These are phyloP conservation scores for Drosophila tanythrix DNA, from an alignment of 2,888 invertebrate species.

Conservation along the genomic window DNA sequence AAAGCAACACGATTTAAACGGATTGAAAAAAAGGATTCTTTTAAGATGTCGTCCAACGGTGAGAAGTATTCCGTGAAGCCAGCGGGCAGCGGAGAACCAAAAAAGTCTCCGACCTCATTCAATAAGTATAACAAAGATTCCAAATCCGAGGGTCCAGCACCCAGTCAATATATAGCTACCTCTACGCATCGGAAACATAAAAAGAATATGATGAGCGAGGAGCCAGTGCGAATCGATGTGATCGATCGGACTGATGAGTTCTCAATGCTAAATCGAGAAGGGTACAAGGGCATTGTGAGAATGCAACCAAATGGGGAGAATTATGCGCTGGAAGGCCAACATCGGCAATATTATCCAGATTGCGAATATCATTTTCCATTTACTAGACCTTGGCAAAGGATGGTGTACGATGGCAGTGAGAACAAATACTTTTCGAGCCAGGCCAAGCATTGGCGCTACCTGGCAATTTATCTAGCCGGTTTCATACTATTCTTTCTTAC, in stretches of 20 bases:
- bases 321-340: slow-evolving; percentile 16
- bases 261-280: not conserved
- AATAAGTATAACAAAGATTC: not conserved
- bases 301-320: not conserved
- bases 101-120: not conserved
- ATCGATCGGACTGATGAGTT: not conserved
- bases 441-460: slow-evolving; percentile 22
- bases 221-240: not conserved
- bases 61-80: not conserved
- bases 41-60: not conserved
- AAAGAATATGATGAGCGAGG: not conserved
- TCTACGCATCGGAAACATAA: not conserved
- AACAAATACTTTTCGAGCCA: slow-evolving; percentile 7
- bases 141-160: not conserved
- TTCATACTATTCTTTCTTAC: slow-evolving; percentile 3
- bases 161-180: too few relatives aligned
- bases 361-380: slow-evolving; percentile 61
- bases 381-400: not conserved
- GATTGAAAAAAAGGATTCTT: not conserved
- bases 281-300: slow-evolving; percentile 13
- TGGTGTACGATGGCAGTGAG: slow-evolving; percentile 10
- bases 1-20: not conserved
- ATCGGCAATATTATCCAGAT: slow-evolving; percentile 37
- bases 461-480: not conserved
- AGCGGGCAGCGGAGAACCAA: not conserved